Percentiles rank a stretch among this genome's conserved stretches.
phyloP scores from a whole-genome alignment of 37 sponge, comb jelly and placozoan genomes.

The Corticium candelabrum region DNA sequence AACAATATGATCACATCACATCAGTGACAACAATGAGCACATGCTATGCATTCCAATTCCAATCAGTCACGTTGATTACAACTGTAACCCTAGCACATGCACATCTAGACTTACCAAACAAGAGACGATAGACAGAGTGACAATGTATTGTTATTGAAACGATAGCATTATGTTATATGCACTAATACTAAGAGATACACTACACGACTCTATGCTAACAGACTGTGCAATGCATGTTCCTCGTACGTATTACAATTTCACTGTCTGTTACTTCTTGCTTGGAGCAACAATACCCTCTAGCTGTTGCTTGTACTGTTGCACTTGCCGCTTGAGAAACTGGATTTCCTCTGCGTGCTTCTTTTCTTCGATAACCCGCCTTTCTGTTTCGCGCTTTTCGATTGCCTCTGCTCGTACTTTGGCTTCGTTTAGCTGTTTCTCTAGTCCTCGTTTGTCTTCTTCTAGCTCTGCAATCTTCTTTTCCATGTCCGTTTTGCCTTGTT shows the following conservation, averaged over 20 bases:
- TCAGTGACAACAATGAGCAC: background rate
- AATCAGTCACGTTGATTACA: too few relatives aligned
- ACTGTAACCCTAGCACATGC: background rate
- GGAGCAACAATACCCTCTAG: constrained; percentile 96
- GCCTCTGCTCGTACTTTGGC: constrained; percentile 84
- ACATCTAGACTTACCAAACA: too few relatives aligned
- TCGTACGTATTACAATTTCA: constrained; percentile 5
- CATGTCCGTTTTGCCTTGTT: constrained; percentile 93
- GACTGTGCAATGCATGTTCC: background rate
- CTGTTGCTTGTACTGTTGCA: constrained; percentile 92
- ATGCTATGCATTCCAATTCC: too few relatives aligned
- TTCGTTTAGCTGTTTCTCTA: constrained; percentile 74
- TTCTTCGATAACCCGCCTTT: constrained; percentile 84
- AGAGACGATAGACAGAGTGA: too few relatives aligned
- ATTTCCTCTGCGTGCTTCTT: constrained; percentile 93
- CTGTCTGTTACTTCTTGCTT: constrained; percentile 66
- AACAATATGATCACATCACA: too few relatives aligned
- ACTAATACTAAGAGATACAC: too few relatives aligned
- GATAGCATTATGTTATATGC: too few relatives aligned
- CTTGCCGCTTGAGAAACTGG: constrained; percentile 84
- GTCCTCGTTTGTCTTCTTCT: constrained; percentile 59
- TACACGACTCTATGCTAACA: too few relatives aligned
- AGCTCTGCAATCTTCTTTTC: constrained; percentile 48
- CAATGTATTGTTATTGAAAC: too few relatives aligned
- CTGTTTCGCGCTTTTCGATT: constrained; percentile 90